Conservation (phyloP, 64 coral and sea anemone genomes). For the Stylophora pistillata region DNA sequence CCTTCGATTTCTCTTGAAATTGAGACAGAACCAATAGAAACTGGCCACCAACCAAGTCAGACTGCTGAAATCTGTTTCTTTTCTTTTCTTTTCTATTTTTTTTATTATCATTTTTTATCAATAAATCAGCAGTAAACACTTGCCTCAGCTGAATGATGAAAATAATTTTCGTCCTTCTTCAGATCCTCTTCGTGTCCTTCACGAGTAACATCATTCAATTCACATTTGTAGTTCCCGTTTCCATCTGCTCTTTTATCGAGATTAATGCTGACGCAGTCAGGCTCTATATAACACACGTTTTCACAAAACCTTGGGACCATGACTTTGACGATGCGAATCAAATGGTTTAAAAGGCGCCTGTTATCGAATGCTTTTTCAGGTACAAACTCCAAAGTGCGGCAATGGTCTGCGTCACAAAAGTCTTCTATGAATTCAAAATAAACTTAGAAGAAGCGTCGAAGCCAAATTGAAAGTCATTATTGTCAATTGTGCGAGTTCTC, state of each 20-base stretch:
- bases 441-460: too few relatives aligned
- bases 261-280: constrained; percentile 6
- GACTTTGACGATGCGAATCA: background rate
- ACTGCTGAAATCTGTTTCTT: too few relatives aligned
- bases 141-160: background rate
- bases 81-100: too few relatives aligned
- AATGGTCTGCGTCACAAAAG: too few relatives aligned
- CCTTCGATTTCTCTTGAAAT: background rate
- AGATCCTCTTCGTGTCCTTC: background rate
- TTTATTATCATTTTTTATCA: too few relatives aligned
- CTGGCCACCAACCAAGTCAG: background rate
- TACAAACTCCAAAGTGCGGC: too few relatives aligned
- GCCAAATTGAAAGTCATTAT: too few relatives aligned
- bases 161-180: background rate
- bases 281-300: background rate
- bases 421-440: too few relatives aligned
- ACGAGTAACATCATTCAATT: background rate
- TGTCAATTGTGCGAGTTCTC: too few relatives aligned
- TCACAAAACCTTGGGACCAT: background rate
- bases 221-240: background rate
- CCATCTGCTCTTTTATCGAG: background rate
- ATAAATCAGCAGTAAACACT: background rate
- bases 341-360: background rate
- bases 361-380: background rate
- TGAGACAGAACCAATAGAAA: background rate